Evolutionary conservation across 1,140 invertebrate genomes (phyloP).

Genomic region (Diploscapter pachys): DNA sequence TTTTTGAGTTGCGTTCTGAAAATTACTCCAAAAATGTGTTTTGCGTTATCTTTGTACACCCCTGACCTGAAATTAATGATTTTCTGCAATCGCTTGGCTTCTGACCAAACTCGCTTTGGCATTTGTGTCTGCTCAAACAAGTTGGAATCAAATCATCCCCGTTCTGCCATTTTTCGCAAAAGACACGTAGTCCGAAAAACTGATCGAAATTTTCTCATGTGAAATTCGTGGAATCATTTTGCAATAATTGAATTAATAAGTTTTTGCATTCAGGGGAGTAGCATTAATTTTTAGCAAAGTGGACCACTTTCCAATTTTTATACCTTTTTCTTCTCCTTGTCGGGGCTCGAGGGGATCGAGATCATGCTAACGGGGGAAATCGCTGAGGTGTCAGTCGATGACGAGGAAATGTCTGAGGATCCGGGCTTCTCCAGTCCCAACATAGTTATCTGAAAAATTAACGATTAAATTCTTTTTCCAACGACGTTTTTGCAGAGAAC

Average conservation of each 20-base stretch:
- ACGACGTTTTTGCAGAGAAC: too few species aligned
- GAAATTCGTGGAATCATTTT: slow-evolving; percentile 13
- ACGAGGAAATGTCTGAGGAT: slow-evolving; percentile 30
- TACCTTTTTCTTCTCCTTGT: slow-evolving; percentile 36
- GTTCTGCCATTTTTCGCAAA: neutral
- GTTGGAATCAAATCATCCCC: too few species aligned
- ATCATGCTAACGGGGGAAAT: slow-evolving; percentile 30
- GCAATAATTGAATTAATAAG: slow-evolving; percentile 9
- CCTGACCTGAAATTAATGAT: too few species aligned
- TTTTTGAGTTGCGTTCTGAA: too few species aligned
- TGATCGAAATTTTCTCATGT: slow-evolving; percentile 7
- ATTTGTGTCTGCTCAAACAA: too few species aligned
- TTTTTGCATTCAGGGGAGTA: slow-evolving; percentile 16
- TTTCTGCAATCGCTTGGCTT: too few species aligned
- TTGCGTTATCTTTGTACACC: too few species aligned
- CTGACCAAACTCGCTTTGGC: too few species aligned
- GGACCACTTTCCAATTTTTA: neutral
- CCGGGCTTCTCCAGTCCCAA: slow-evolving; percentile 25
- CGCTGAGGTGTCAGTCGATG: slow-evolving; percentile 32
- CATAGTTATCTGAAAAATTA: neutral
- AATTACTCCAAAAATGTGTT: too few species aligned
- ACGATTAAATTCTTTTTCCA: too few species aligned
- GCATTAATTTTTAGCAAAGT: slow-evolving; percentile 7
- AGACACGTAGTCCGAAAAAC: slow-evolving; percentile 3
- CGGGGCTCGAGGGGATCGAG: slow-evolving; percentile 29